Conservation (phyloP, 2,888 invertebrate species). For the Agrochola litura region DNA sequence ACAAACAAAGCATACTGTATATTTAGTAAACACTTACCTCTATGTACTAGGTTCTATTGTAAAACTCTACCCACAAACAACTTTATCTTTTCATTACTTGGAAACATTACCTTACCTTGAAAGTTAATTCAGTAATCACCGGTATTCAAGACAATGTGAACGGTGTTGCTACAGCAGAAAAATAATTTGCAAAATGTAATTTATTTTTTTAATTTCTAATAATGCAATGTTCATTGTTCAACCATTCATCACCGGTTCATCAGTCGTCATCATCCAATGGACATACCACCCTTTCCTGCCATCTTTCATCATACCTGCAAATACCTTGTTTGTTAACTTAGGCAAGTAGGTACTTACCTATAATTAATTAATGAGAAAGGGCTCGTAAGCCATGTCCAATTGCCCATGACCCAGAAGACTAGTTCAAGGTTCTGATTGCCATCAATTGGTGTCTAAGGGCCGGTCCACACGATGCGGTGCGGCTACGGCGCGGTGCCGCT, state of each 20-base stretch:
- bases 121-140: conserved; percentile 61
- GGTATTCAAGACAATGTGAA: conserved; percentile 39
- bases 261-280: background rate
- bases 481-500: no score
- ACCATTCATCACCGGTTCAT: background rate
- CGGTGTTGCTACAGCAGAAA: conserved; percentile 43
- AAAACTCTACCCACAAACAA: conserved; percentile 19
- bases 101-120: conserved; percentile 52
- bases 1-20: background rate
- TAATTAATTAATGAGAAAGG: background rate
- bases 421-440: background rate
- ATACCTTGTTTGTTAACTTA: background rate
- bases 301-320: background rate
- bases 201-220: background rate
- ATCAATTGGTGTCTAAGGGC: background rate
- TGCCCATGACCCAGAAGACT: background rate
- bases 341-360: background rate
- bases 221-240: background rate
- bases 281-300: background rate
- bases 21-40: background rate
- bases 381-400: background rate
- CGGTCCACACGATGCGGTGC: no score
- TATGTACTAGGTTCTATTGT: conserved; percentile 14
- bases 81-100: conserved; percentile 41
- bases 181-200: background rate